These are phyloP conservation scores for Nemotelus pantherinus DNA, from an alignment of 2,888 invertebrate species.

Conservation along the genomic window DNA sequence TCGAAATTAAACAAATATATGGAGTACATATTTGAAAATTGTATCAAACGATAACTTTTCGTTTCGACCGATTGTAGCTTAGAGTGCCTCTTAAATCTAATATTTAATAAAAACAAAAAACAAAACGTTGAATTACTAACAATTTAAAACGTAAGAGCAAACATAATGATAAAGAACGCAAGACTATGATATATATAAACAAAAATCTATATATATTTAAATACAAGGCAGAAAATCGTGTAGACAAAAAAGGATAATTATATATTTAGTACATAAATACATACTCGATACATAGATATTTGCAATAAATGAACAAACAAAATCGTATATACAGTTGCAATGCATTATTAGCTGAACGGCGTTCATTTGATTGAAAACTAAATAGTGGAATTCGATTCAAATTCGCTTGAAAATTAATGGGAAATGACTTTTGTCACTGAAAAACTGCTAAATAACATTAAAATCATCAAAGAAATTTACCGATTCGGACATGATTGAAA, in stretches of 20 bases:
- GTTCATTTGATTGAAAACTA: slow-evolving; percentile 16
- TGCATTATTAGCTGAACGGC: slow-evolving; percentile 3
- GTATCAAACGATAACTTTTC: slow-evolving; percentile 51
- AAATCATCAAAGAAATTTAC: not conserved
- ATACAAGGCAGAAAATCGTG: slow-evolving; percentile 25
- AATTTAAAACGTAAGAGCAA: slow-evolving; percentile 50
- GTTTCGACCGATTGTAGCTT: slow-evolving; percentile 58
- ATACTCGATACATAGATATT: slow-evolving; percentile 40
- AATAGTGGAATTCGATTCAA: slow-evolving; percentile 1
- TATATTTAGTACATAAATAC: slow-evolving; percentile 41
- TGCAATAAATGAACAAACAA: slow-evolving; percentile 39
- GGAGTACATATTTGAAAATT: slow-evolving; percentile 35
- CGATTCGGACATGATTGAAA: slow-evolving; percentile 28
- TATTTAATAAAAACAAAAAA: slow-evolving; percentile 48
- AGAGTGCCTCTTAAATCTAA: slow-evolving; percentile 56
- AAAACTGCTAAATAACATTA: not conserved
- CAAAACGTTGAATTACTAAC: slow-evolving; percentile 41
- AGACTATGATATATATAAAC: slow-evolving; percentile 50
- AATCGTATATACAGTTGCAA: slow-evolving; percentile 12
- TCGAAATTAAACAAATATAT: slow-evolving; percentile 28
- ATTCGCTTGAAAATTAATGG: slow-evolving; percentile 7
- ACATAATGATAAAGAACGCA: slow-evolving; percentile 50
- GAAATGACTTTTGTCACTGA: slow-evolving; percentile 28
- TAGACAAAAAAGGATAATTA: slow-evolving; percentile 31
- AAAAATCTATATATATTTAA: slow-evolving; percentile 47